A percentile compares a stretch with the other conserved stretches of the same genome.
These are phyloP conservation scores for Epinephelus fuscoguttatus DNA, from an alignment of 2,113 vertebrate species.

Conservation along the genomic window DNA sequence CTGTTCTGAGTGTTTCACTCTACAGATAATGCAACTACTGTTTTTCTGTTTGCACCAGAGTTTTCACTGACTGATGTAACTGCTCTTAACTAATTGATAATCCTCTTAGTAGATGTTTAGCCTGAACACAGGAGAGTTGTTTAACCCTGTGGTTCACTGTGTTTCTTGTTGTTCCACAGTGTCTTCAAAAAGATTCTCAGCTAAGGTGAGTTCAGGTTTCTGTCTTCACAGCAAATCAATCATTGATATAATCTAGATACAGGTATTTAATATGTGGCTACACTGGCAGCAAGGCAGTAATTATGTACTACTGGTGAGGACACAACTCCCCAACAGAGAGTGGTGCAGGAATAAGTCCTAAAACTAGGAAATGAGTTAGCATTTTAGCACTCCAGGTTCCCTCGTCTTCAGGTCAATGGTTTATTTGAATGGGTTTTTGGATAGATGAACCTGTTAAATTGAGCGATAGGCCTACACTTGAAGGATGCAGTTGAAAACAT, in stretches of 20 bases:
- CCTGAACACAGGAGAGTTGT: slow-evolving; percentile 17
- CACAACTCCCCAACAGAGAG: too few relatives aligned
- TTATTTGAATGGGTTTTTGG: too few relatives aligned
- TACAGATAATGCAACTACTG: background rate
- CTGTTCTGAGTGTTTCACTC: background rate
- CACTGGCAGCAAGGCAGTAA: background rate
- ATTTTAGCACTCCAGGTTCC: too few relatives aligned
- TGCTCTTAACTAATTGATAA: slow-evolving; percentile 47
- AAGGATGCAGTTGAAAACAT: too few relatives aligned
- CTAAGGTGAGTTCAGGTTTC: slow-evolving; percentile 89
- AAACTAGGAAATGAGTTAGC: too few relatives aligned
- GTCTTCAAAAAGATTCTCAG: slow-evolving; percentile 96
- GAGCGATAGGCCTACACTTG: too few relatives aligned
- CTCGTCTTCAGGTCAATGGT: too few relatives aligned
- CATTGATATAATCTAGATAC: background rate
- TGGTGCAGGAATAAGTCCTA: too few relatives aligned
- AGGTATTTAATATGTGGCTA: background rate
- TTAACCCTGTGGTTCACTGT: slow-evolving; percentile 38
- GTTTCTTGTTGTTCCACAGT: slow-evolving; percentile 84
- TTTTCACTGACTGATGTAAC: slow-evolving; percentile 25
- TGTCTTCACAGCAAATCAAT: background rate
- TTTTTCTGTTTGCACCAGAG: slow-evolving; percentile 28
- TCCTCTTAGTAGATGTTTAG: slow-evolving; percentile 74
- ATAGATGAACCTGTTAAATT: too few relatives aligned
- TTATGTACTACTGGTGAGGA: too few relatives aligned